Evolutionary conservation across 2,113 vertebrate genomes (phyloP).

Genomic region (Empidonax traillii): DNA sequence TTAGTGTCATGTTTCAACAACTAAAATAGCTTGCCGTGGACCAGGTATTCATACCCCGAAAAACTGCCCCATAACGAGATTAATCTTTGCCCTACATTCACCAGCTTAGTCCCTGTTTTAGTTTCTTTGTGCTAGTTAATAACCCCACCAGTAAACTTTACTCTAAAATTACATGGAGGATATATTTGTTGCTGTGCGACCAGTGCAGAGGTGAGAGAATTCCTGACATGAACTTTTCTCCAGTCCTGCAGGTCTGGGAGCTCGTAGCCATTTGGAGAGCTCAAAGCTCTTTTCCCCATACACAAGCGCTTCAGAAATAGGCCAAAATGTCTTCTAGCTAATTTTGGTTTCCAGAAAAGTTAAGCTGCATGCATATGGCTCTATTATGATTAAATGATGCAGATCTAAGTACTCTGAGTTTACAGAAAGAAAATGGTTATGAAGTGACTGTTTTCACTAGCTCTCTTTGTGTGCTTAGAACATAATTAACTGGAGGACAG

Average conservation of each 20-base stretch:
- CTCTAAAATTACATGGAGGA: neutral
- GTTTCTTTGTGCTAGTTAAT: neutral
- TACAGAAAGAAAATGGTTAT: constrained; percentile 61
- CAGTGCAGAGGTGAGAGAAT: neutral
- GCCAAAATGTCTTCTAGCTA: constrained; percentile 33
- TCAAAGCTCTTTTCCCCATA: neutral
- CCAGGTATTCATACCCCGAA: neutral
- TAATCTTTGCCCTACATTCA: neutral
- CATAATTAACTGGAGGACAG: constrained; percentile 57
- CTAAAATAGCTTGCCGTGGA: neutral
- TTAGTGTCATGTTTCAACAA: neutral
- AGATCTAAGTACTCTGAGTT: constrained; percentile 44
- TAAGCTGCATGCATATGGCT: constrained; percentile 40
- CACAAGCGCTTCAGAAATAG: constrained; percentile 21
- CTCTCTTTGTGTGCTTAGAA: constrained; percentile 42
- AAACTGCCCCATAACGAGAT: neutral
- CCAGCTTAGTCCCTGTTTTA: neutral
- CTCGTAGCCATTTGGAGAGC: neutral
- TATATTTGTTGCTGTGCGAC: neutral
- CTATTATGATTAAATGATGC: constrained; percentile 58
- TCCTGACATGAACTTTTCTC: neutral
- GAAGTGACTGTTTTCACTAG: constrained; percentile 56
- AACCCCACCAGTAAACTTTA: neutral
- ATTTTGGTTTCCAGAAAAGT: constrained; percentile 59
- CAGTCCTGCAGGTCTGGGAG: neutral